Percentiles rank a stretch among this genome's conserved stretches.
phyloP scores from a whole-genome alignment of 2,888 invertebrate genomes.

The Serrognathus titanus region DNA sequence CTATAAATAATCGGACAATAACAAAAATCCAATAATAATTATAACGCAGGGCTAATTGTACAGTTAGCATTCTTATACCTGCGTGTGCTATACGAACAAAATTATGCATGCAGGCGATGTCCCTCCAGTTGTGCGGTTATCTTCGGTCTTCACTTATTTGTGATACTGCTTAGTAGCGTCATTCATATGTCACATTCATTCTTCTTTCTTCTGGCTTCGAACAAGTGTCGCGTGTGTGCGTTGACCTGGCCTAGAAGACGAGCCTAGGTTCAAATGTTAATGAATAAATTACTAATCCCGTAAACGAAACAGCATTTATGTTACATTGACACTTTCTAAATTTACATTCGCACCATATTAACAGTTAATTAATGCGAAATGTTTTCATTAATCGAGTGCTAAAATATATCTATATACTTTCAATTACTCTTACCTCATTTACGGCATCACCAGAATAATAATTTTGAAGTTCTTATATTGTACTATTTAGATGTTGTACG shows the following conservation, averaged over 20 bases:
- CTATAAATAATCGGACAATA: too few species aligned
- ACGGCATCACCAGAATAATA: too few species aligned
- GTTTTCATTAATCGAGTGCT: not conserved
- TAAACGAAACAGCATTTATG: slow-evolving; percentile 4
- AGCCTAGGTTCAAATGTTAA: slow-evolving; percentile 20
- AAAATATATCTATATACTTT: too few species aligned
- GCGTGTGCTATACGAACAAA: not conserved
- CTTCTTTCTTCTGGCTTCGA: slow-evolving; percentile 23
- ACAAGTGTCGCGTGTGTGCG: slow-evolving; percentile 23
- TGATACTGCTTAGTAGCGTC: slow-evolving; percentile 25
- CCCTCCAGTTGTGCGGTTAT: slow-evolving; percentile 6
- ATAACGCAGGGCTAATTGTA: too few species aligned
- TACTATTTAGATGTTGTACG: too few species aligned
- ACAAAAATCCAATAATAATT: too few species aligned
- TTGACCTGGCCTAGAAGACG: slow-evolving; percentile 21
- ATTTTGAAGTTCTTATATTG: too few species aligned
- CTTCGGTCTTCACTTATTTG: slow-evolving; percentile 25
- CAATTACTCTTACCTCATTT: too few species aligned
- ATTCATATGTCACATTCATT: slow-evolving; percentile 30
- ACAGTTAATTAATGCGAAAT: not conserved
- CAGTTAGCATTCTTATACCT: too few species aligned
- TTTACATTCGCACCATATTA: slow-evolving; percentile 11
- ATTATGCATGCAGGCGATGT: slow-evolving; percentile 23
- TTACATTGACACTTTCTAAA: slow-evolving; percentile 21
- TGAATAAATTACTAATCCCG: slow-evolving; percentile 20